Evolutionary conservation across 1,140 invertebrate species (phyloP), one percentile per base, ranked within the genome.

Genomic region (Vanessa atalanta): DNA sequence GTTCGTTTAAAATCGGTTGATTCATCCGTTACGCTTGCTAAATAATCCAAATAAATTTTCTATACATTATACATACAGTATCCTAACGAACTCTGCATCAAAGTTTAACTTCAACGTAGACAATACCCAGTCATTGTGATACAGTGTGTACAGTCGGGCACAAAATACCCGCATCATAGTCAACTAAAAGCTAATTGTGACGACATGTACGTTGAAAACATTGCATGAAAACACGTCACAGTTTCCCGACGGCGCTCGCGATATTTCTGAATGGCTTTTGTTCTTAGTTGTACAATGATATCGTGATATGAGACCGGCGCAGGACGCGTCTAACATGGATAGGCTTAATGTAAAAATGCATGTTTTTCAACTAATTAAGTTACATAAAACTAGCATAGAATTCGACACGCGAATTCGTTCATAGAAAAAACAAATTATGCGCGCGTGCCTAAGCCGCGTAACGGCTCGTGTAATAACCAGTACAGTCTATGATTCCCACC

Each of bases 221-320:
- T 83, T 88, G 85, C 86, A 80, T 79, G 81, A 84, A 85, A 89
- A 85, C 87, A 87, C 83, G 83, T 89, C 85, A 87, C 75, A 80
- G 85, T 84, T 85, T 87, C 83, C 85, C 80, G 80, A 77, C 79
- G 79, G 78, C 68, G 78, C 67, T 74, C 78, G 82, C 80, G 77
- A 73, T 85, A 84, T 84, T 85, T 83, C 88, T 92, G 88, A 90
- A 92, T 85, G 82, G 80, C 85, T 79, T 88, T 92, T 92, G 90
- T 92, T 90, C 90, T 90, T 89, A 83, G 72, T 78, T 85, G 78
- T 86, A 88, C 84, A 88, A 82, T 85, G 78, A 70, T 69, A 60
- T 70, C 70, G 61, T 61, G 48, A 64, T 74, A 57, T 69, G 50
- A 65, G 61, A 69, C 60, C 48, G 50, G 47, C 60, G 26, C 20